Conservation (phyloP, 2,797 vertebrate genomes). For the Liparis tanakae region DNA sequence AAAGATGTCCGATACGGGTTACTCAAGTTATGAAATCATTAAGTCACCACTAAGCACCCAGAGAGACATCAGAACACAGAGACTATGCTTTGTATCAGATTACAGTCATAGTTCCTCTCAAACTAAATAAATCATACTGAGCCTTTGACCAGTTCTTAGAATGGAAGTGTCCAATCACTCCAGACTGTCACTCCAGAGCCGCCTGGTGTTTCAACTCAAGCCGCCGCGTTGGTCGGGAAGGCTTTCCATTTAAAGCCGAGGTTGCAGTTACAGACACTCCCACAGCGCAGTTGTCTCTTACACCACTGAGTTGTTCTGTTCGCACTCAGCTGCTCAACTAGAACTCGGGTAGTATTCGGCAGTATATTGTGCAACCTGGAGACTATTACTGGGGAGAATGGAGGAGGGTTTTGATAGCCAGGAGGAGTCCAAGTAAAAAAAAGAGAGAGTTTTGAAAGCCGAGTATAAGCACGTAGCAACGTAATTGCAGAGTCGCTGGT, state of each 20-base stretch:
- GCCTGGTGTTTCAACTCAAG: not conserved
- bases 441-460: constrained; percentile 3
- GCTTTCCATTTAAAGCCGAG: constrained; percentile 14
- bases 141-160: not conserved
- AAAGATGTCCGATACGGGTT: not conserved
- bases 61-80: not conserved
- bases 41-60: not conserved
- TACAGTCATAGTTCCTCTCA: not conserved
- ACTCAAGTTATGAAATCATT: not conserved
- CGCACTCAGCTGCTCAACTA: constrained; percentile 21
- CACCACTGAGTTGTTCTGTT: constrained; percentile 19
- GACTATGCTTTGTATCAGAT: not conserved
- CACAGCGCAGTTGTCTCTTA: constrained; percentile 13
- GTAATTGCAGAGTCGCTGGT: constrained; percentile 1
- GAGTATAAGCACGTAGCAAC: constrained; percentile 14
- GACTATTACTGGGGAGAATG: constrained; percentile 5
- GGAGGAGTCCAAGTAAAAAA: constrained; percentile 15
- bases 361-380: constrained; percentile 23
- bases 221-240: not conserved
- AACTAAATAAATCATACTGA: not conserved
- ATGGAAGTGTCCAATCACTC: not conserved
- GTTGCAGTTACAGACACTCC: constrained; percentile 22
- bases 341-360: constrained; percentile 27
- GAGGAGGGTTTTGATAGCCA: constrained; percentile 20
- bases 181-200: not conserved